These are phyloP conservation scores for Crotalus helleri DNA, from an alignment of 2,113 vertebrate species.

Conservation along the genomic window DNA sequence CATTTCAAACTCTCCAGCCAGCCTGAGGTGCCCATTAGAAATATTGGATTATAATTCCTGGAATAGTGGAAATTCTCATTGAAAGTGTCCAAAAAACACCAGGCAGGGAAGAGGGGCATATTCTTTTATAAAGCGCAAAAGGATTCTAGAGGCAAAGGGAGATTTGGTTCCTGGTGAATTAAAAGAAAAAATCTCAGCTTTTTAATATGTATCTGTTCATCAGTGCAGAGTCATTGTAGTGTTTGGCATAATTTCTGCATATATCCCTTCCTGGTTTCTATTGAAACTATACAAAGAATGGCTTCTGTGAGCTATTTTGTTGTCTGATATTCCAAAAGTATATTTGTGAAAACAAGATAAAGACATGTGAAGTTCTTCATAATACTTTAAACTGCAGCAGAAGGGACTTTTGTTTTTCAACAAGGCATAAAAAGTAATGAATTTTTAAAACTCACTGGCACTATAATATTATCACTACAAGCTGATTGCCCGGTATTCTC, in stretches of 20 bases:
- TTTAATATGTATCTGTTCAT: constrained; percentile 36
- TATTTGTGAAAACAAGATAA: not conserved
- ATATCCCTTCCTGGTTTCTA: not conserved
- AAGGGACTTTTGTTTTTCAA: not conserved
- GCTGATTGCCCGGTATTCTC: not conserved
- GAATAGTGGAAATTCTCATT: not conserved
- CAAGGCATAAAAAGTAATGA: not conserved
- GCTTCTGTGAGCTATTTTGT: not conserved
- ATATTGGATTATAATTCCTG: not conserved
- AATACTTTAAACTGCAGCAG: not conserved
- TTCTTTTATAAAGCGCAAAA: not conserved
- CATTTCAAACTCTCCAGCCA: not conserved
- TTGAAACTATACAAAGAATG: not conserved
- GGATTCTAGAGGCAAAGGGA: not conserved
- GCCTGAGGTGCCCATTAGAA: not conserved
- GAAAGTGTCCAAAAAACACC: not conserved
- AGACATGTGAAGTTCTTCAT: not conserved
- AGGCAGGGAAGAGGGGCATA: not conserved
- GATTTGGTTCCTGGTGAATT: not conserved
- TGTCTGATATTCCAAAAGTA: not conserved
- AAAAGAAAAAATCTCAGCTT: not conserved
- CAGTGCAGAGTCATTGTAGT: constrained; percentile 10
- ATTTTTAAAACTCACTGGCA: not conserved
- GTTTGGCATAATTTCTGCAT: not conserved
- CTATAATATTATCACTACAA: not conserved